Conservation (phyloP, 2,888 invertebrate genomes). For the Erebia ligea region DNA sequence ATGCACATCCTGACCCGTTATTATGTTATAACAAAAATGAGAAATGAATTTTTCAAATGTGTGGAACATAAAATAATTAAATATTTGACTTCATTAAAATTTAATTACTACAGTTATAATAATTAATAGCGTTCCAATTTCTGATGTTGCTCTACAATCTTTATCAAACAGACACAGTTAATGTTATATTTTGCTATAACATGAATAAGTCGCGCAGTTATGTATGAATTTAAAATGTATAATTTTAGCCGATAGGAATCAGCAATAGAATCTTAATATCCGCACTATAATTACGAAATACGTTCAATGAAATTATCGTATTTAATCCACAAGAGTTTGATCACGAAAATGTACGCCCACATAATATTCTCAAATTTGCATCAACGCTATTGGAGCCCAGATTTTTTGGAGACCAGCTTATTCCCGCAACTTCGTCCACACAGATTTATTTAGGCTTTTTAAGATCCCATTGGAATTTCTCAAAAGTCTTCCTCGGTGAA, state of each 20-base stretch:
- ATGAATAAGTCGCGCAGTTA: background rate
- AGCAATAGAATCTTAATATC: conserved; percentile 14
- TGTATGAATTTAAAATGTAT: conserved; percentile 10
- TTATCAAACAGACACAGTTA: conserved; percentile 4
- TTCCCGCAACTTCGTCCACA: no score
- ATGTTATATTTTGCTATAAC: background rate
- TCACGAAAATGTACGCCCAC: conserved; percentile 6
- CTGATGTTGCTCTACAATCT: background rate
- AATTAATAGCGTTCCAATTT: background rate
- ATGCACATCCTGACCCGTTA: background rate
- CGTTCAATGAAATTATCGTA: conserved; percentile 4
- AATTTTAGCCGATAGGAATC: conserved; percentile 15
- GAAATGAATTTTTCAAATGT: background rate
- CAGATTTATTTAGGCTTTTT: no score
- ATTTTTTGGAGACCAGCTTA: background rate
- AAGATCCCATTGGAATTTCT: no score
- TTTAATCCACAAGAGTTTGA: conserved; percentile 1
- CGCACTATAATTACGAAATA: conserved; percentile 21
- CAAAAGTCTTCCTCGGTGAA: no score
- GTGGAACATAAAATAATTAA: background rate
- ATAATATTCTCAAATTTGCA: background rate
- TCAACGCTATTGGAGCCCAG: background rate
- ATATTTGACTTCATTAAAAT: background rate
- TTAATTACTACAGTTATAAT: background rate
- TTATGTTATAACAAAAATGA: background rate